phyloP scores from a whole-genome alignment of 2,113 vertebrate genomes.

The Cephalopterus ornatus region DNA sequence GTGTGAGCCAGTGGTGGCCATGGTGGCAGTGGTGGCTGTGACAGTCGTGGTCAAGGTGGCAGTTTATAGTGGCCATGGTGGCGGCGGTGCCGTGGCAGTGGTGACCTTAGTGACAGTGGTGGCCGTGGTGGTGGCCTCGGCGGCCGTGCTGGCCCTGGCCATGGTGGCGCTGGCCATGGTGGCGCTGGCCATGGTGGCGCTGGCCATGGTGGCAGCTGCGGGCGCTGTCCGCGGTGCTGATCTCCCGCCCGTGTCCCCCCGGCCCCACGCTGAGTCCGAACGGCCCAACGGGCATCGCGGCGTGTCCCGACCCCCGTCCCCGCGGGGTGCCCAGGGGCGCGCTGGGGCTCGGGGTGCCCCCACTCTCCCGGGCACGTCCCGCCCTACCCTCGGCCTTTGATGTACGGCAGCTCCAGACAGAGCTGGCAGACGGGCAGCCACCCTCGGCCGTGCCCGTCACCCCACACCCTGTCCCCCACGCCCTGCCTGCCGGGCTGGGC shows the following conservation, averaged over 20 bases:
- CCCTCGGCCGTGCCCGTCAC: background rate
- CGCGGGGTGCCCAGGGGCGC: rapidly evolving
- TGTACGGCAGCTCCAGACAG: background rate
- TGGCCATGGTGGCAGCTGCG: background rate
- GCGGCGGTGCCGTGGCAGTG: rapidly evolving
- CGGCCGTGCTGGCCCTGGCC: background rate
- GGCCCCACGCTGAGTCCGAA: rapidly evolving
- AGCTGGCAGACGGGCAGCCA: background rate
- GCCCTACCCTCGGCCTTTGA: background rate
- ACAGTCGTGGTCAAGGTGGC: background rate
- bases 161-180: too few species aligned
- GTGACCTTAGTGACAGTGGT: rapidly evolving
- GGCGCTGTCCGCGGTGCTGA: background rate
- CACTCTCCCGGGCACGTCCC: background rate
- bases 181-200: background rate
- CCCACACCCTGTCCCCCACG: too few species aligned
- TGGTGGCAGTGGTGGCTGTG: background rate
- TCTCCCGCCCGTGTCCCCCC: too few species aligned
- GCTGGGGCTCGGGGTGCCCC: background rate
- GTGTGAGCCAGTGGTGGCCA: rapidly evolving
- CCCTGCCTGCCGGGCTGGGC: background rate
- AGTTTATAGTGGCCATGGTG: rapidly evolving
- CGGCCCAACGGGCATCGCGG: rapidly evolving
- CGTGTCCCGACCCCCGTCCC: background rate
- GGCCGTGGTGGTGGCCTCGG: background rate